Percentiles rank a stretch among this genome's conserved stretches.
phyloP scores from a whole-genome alignment of 1,140 invertebrate species.

The Papilio xuthus region DNA sequence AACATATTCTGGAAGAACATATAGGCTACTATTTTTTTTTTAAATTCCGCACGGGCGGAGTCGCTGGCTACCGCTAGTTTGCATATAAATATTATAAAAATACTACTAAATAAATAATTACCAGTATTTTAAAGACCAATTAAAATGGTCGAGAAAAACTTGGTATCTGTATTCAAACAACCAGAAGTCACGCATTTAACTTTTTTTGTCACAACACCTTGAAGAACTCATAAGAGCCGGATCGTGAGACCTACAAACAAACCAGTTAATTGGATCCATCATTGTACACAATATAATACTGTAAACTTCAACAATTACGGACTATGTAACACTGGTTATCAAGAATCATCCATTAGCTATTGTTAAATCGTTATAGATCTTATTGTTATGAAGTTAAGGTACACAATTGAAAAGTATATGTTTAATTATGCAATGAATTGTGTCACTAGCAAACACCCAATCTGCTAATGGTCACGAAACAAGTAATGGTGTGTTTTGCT shows the following conservation, averaged over 20 bases:
- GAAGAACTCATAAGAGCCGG: constrained; percentile 29
- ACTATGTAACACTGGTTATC: constrained; percentile 17
- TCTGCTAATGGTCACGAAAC: constrained; percentile 26
- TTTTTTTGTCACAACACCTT: constrained; percentile 43
- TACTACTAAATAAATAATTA: neutral
- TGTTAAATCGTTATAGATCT: neutral
- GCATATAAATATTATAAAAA: neutral
- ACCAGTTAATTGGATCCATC: constrained; percentile 12
- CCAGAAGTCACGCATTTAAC: constrained; percentile 34
- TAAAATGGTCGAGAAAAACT: neutral
- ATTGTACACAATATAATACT: neutral
- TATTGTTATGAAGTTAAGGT: neutral
- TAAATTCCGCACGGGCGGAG: no score
- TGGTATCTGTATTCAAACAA: constrained; percentile 23
- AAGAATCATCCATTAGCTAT: constrained; percentile 2
- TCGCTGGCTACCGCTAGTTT: no score
- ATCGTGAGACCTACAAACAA: constrained; percentile 21
- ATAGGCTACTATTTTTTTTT: no score
- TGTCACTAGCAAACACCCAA: constrained; percentile 16
- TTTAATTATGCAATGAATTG: constrained; percentile 18
- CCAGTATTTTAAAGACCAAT: neutral
- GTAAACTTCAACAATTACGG: neutral
- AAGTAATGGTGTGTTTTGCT: constrained; percentile 24
- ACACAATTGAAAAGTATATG: neutral
- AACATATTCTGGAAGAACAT: no score